phyloP scores from a whole-genome alignment of 2,113 vertebrate genomes.

The Toxotes jaculatrix region DNA sequence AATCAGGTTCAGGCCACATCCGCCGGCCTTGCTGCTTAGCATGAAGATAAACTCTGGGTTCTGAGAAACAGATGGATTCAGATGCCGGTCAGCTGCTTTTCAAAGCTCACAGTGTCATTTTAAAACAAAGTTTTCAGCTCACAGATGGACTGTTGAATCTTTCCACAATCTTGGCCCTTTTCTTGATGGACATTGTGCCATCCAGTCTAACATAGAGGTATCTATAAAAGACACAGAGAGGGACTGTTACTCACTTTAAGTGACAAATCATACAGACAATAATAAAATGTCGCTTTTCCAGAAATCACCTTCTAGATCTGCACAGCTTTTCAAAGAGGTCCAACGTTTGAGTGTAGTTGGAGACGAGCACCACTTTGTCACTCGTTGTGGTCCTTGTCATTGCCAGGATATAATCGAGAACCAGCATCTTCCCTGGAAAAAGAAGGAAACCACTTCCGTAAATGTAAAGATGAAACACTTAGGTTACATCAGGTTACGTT shows the following conservation, averaged over 20 bases:
- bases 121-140: slow-evolving; percentile 61
- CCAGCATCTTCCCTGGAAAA: slow-evolving; percentile 93
- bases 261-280: neutral
- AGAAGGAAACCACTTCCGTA: neutral
- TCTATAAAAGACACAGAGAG: slow-evolving; percentile 73
- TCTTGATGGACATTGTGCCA: slow-evolving; percentile 99
- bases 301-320: slow-evolving; percentile 88
- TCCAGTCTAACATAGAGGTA: slow-evolving; percentile 96
- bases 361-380: slow-evolving; percentile 97
- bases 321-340: slow-evolving; percentile 98
- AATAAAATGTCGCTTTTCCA: neutral
- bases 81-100: neutral
- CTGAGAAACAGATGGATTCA: slow-evolving; percentile 71
- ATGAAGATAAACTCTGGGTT: slow-evolving; percentile 98
- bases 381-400: slow-evolving; percentile 90
- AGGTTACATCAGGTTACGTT: neutral
- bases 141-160: slow-evolving; percentile 92
- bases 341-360: slow-evolving; percentile 98
- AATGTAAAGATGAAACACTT: neutral
- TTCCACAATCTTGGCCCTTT: slow-evolving; percentile 96
- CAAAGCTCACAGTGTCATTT: neutral
- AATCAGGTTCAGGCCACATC: slow-evolving; percentile 96
- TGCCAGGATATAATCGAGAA: slow-evolving; percentile 95
- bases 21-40: slow-evolving; percentile 98
- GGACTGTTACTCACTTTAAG: neutral